phyloP scores from a whole-genome alignment of 2,888 invertebrate species.

The Gortyna flavago region DNA sequence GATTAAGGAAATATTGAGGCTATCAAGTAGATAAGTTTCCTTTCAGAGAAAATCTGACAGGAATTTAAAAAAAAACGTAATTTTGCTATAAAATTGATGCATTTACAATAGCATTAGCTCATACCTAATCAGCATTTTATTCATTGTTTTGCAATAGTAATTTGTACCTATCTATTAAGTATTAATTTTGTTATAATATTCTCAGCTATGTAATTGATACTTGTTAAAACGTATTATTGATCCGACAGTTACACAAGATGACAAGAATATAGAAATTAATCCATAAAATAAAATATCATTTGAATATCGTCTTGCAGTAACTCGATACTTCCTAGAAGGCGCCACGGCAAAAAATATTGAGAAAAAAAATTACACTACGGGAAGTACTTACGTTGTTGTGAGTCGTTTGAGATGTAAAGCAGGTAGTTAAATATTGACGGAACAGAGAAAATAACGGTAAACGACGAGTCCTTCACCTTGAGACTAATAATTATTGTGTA shows the following conservation, averaged over 20 bases:
- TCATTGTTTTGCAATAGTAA: not conserved
- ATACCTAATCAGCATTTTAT: not conserved
- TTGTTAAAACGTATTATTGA: slow-evolving; percentile 35
- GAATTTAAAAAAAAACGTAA: not conserved
- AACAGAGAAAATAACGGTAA: slow-evolving; percentile 53
- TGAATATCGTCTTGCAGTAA: slow-evolving; percentile 50
- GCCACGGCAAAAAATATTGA: not conserved
- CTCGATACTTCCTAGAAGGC: slow-evolving; percentile 45
- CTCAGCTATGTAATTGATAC: slow-evolving; percentile 36
- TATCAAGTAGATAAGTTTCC: not conserved
- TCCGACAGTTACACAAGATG: slow-evolving; percentile 16
- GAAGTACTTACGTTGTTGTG: slow-evolving; percentile 12
- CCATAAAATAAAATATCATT: slow-evolving; percentile 26
- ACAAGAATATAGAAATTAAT: slow-evolving; percentile 41
- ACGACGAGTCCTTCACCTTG: slow-evolving; percentile 69
- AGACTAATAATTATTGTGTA: slow-evolving; percentile 66
- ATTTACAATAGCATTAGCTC: not conserved
- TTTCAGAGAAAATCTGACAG: not conserved
- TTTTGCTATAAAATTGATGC: not conserved
- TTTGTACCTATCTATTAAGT: not conserved
- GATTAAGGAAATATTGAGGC: not conserved
- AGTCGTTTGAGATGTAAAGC: too few species aligned
- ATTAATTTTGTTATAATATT: slow-evolving; percentile 1
- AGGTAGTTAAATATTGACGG: slow-evolving; percentile 49
- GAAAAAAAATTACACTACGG: slow-evolving; percentile 8